Base-by-base conservation (phyloP, 2,797 vertebrate species). In the Phoebastria nigripes region DNA sequence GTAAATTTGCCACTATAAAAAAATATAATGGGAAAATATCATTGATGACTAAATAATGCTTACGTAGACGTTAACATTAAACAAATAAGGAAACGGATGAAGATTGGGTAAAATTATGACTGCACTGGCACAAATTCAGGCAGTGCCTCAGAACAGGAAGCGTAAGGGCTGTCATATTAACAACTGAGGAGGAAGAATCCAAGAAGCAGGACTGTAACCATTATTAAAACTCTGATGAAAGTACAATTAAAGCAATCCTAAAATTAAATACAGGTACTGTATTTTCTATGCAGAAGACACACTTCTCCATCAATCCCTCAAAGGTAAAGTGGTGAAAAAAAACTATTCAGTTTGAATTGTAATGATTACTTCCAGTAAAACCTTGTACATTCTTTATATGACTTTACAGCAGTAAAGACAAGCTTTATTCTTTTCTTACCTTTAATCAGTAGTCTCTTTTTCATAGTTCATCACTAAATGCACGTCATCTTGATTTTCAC, bases 391-490 rank as follows among this genome's bases (percentile, higher is more conserved):
- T 88, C 47, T 83, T 94, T 49, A 52, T 11, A 77, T 35, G 37
- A 73, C 18, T 86, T 77, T 35, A 82, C 31, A 71, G 63, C 37
- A 86, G 37, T 67, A 83, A 91, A 79, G 63, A 78, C 37, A 83
- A 90, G 33, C 47, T 89, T 82, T 58, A 77, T 66, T 85, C 28
- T 84, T 92, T 77, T 66, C 96, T 96, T 96, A 97, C 95, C 95
- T 96, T 90, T 69, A 47, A 89, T 65, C 51, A 59, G 94, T 4
- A 70, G 95, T 65, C 62, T 91, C 69, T 37, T 90, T 94, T 55
- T 82, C 86, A 90, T 3, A 94, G 70, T 47, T 90, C 90, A 79
- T 66, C 86, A 87, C 58, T 96, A 96, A 88, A 89, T n/a, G 88
- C 66, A 93, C 0, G 2, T 35, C 88, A 93, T 90, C 95, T 94